A percentile compares a stretch with the other conserved stretches of the same genome.
phyloP scores from a whole-genome alignment of 2,797 vertebrate species.

The Artibeus lituratus region DNA sequence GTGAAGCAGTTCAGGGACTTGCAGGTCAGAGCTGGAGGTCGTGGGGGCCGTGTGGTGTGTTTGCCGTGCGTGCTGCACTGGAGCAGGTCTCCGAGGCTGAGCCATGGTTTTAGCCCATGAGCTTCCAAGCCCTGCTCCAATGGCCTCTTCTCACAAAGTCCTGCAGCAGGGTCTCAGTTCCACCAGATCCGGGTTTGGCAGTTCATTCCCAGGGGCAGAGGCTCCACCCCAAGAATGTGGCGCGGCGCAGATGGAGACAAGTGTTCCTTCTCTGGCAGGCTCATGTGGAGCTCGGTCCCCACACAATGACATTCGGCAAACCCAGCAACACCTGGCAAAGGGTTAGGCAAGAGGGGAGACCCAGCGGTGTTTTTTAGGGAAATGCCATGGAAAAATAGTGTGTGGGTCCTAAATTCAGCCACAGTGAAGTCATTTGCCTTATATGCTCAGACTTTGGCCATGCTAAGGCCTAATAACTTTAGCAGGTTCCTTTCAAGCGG shows the following conservation, averaged over 20 bases:
- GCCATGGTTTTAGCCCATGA: conserved; percentile 63
- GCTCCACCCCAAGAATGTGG: not conserved
- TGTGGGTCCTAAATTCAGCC: not conserved
- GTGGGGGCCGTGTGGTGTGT: conserved; percentile 49
- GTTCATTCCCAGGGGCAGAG: not conserved
- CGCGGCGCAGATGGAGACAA: not conserved
- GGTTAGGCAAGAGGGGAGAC: not conserved
- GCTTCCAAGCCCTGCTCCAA: conserved; percentile 71
- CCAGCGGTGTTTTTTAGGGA: not conserved
- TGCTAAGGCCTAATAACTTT: not conserved
- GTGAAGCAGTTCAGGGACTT: conserved; percentile 62
- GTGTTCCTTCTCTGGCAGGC: not conserved
- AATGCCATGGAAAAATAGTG: not conserved
- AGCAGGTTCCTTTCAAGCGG: conserved; percentile 32
- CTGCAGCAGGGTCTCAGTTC: conserved; percentile 32
- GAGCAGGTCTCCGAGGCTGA: conserved; percentile 37
- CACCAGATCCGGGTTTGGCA: conserved; percentile 46
- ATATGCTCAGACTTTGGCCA: not conserved
- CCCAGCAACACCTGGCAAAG: not conserved
- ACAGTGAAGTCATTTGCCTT: not conserved
- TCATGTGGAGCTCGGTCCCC: not conserved
- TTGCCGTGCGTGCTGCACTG: conserved; percentile 11
- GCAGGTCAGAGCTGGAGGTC: conserved; percentile 69
- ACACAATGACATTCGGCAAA: not conserved
- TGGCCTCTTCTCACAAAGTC: conserved; percentile 51